phyloP scores from a whole-genome alignment of 2,888 invertebrate species.

The Rotaria sp. region DNA sequence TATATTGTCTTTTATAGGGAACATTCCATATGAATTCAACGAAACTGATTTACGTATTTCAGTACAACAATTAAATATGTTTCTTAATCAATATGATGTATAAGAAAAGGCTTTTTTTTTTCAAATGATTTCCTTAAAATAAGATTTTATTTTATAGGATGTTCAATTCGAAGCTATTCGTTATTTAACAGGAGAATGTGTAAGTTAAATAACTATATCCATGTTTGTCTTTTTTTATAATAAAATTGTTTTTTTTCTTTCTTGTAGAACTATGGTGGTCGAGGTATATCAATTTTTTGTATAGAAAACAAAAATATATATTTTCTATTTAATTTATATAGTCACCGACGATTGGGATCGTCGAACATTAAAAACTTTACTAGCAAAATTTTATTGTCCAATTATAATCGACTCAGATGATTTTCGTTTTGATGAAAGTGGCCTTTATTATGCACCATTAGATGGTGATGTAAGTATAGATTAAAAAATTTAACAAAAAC shows the following conservation, averaged over 20 bases:
- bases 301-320: no score
- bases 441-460: conserved; percentile 51
- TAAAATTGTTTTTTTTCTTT: neutral
- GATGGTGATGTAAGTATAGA: conserved; percentile 50
- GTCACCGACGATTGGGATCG: conserved; percentile 59
- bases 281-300: neutral
- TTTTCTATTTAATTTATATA: conserved; percentile 42
- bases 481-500: neutral
- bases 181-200: conserved; percentile 59
- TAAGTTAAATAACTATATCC: conserved; percentile 47
- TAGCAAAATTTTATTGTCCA: conserved; percentile 54
- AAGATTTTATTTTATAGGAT: conserved; percentile 46
- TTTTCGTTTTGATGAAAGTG: conserved; percentile 53
- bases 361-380: conserved; percentile 56
- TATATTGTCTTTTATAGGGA: conserved; percentile 58
- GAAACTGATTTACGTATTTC: conserved; percentile 58
- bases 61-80: conserved; percentile 56
- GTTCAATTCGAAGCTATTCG: conserved; percentile 56
- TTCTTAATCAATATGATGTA: conserved; percentile 57
- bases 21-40: conserved; percentile 59
- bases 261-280: neutral
- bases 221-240: no score
- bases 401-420: conserved; percentile 49
- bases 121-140: neutral
- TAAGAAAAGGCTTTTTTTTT: conserved; percentile 40